These are phyloP conservation scores for Rapana venosa DNA, from an alignment of 2,888 invertebrate genomes.

Conservation along the genomic window DNA sequence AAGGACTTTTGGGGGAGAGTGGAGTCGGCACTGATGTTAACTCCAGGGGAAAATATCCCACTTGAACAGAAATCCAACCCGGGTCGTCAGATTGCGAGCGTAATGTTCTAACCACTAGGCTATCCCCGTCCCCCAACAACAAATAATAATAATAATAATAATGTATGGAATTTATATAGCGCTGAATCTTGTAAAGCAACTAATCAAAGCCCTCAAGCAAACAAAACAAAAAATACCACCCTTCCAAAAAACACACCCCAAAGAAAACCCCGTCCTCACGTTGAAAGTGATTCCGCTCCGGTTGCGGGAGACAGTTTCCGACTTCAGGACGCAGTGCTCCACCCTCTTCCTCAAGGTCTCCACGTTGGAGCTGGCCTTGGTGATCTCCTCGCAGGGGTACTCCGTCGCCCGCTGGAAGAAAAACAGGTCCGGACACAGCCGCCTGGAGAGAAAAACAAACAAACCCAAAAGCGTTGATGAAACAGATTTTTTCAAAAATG, in stretches of 20 bases:
- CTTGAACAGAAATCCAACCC: no score
- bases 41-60: no score
- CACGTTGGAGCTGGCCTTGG: conserved; percentile 84
- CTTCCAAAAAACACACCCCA: not conserved
- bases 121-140: no score
- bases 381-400: conserved; percentile 90
- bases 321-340: conserved; percentile 89
- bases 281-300: conserved; percentile 90
- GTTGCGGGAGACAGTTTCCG: conserved; percentile 91
- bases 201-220: no score
- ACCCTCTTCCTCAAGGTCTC: conserved; percentile 93
- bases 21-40: no score
- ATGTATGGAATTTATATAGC: no score
- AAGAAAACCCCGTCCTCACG: conserved; percentile 83
- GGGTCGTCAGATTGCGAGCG: no score
- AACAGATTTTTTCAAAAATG: no score
- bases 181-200: no score
- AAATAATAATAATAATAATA: no score
- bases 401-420: conserved; percentile 98
- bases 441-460: conserved; percentile 79
- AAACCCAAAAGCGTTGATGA: not conserved
- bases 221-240: not conserved
- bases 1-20: no score
- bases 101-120: no score
- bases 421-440: conserved; percentile 95